Base-by-base conservation (phyloP, 2,113 vertebrate species). In the Pseudorasbora parva region DNA sequence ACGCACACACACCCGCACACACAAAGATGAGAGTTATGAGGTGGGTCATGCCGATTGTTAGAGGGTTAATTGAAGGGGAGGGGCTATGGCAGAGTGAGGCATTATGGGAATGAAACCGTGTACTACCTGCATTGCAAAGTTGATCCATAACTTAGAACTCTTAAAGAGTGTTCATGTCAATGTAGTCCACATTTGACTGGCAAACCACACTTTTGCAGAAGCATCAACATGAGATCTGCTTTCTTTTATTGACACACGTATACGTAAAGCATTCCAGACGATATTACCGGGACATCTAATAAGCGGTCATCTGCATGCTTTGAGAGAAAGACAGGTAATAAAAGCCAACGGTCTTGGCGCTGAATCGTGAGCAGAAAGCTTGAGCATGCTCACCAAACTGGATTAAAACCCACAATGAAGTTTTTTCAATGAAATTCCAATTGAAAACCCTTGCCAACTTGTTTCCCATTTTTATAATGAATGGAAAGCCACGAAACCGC, bases 101-200 rank as follows among this genome's bases (percentile, higher is more conserved):
- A 54, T 84, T 62, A 89, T 85, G 76, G 64, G 72, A 64, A 86
- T 33, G 86, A 86, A 88, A 90, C 82, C 59, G 85, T 88, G 79
- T 79, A 85, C 85, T 84, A 87, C 87, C 83, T 89, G 77, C 78
- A 87, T 83, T 78, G 83, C 89, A 92, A 94, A 94, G 94, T 95
- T 94, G 94, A 95, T 95, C 94, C 94, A 94, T 94, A 94, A 94
- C 94, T 92, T 91, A 87, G 84, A 80, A 80, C 60, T 64, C 41
- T n/a, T 64, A 33, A 25, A 12, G 37, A 47, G 8, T 25, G 33
- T 66, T 64, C 64, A 30, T 43, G 41, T 45, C 75, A 78, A 2
- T 45, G 57, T 8, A 27, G 33, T 78, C 51, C 74, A 37, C 37
- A 1, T 60, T 78, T 60, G 56, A 43, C 78, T 80, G n/a, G 5